A percentile compares a stretch with the other conserved stretches of the same genome.
These are phyloP conservation scores for Stichodactyla mertensii DNA, from an alignment of 64 coral and sea anemone genomes.

Conservation along the genomic window DNA sequence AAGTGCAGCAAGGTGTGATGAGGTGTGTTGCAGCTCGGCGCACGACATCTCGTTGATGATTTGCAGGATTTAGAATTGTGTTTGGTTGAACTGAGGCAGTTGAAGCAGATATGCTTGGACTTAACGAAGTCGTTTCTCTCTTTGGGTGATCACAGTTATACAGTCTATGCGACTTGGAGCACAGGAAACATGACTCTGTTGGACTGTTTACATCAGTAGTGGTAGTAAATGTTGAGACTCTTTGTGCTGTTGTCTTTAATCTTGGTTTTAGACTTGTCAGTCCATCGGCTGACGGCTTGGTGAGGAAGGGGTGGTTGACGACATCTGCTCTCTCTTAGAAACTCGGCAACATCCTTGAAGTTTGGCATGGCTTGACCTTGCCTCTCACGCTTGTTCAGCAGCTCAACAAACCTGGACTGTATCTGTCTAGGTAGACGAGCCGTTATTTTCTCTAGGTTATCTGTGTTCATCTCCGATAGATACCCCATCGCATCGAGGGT, in stretches of 20 bases:
- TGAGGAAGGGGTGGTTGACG: background rate
- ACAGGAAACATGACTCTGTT: background rate
- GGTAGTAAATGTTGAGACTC: background rate
- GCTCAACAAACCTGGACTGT: constrained; percentile 47
- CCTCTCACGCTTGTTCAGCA: constrained; percentile 28
- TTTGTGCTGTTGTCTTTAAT: constrained; percentile 2
- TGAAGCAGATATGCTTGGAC: constrained; percentile 41
- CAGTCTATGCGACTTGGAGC: background rate
- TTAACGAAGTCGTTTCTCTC: constrained; percentile 37
- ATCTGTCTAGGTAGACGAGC: constrained; percentile 28
- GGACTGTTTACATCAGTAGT: background rate
- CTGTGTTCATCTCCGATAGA: constrained; percentile 45
- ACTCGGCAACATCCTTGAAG: constrained; percentile 47
- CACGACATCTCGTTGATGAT: constrained; percentile 16
- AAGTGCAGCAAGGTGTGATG: constrained; percentile 55
- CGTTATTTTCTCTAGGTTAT: constrained; percentile 46
- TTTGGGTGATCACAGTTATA: constrained; percentile 29
- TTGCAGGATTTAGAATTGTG: constrained; percentile 31
- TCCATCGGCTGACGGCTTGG: background rate
- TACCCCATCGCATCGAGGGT: constrained; percentile 42
- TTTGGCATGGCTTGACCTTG: constrained; percentile 37
- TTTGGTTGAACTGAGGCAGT: constrained; percentile 32
- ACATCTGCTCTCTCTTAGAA: constrained; percentile 26
- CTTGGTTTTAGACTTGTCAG: background rate
- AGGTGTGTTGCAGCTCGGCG: constrained; percentile 25